A percentile compares a stretch with the other conserved stretches of the same genome.
phyloP scores from a whole-genome alignment of 2,797 vertebrate species.

The Artibeus jamaicensis region DNA sequence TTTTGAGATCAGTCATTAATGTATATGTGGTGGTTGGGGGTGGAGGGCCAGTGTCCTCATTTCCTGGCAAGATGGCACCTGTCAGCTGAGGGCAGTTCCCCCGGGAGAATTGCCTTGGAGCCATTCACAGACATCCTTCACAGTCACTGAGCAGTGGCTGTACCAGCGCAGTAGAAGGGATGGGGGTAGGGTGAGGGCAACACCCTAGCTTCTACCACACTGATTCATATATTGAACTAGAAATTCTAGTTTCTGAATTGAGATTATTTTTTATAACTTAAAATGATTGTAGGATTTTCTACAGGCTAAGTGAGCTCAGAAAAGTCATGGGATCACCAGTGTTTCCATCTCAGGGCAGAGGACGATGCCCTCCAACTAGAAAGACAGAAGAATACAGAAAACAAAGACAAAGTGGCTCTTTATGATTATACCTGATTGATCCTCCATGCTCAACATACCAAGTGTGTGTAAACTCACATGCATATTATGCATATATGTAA shows the following conservation, averaged over 20 bases:
- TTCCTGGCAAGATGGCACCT: neutral
- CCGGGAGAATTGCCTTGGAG: neutral
- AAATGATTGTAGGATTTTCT: neutral
- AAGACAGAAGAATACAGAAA: neutral
- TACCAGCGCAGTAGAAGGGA: neutral
- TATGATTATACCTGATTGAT: neutral
- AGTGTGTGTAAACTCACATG: neutral
- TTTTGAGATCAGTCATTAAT: neutral
- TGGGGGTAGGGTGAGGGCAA: neutral
- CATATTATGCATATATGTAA: neutral
- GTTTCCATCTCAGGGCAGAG: neutral
- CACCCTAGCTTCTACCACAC: neutral
- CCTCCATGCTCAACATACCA: neutral
- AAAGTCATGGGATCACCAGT: neutral
- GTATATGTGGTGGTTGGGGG: neutral
- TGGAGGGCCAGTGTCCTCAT: neutral
- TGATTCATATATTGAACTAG: neutral
- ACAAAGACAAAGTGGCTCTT: neutral
- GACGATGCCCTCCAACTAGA: neutral
- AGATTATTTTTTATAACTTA: neutral
- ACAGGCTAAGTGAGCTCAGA: neutral
- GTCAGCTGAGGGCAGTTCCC: neutral
- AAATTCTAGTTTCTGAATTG: constrained; percentile 32
- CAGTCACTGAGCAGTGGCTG: neutral
- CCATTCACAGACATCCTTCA: neutral